phyloP scores from a whole-genome alignment of 1,140 invertebrate genomes.

The Lucilia sericata region DNA sequence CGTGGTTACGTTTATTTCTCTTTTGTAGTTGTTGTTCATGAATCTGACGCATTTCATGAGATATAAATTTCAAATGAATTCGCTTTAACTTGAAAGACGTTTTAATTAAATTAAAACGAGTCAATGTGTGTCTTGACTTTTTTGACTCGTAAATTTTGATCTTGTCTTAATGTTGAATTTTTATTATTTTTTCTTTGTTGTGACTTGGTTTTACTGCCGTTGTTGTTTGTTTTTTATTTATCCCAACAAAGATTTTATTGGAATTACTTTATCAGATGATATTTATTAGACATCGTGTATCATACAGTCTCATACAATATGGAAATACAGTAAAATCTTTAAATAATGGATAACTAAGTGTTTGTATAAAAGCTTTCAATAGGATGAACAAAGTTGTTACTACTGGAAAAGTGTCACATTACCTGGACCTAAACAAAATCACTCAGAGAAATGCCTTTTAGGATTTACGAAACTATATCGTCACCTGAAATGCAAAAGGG shows the following conservation, averaged over 20 bases:
- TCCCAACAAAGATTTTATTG: background rate
- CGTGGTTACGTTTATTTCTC: background rate
- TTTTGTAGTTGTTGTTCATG: background rate
- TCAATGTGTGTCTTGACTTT: background rate
- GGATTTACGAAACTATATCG: no score
- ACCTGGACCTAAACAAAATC: no score
- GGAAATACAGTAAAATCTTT: no score
- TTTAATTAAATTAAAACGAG: conserved; percentile 60
- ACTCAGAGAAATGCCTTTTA: no score
- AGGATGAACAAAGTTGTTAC: no score
- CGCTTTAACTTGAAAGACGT: conserved; percentile 54
- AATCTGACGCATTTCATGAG: conserved; percentile 41
- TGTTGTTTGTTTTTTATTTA: background rate
- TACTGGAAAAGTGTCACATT: no score
- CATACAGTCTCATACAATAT: background rate
- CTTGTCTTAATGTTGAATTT: conserved; percentile 14
- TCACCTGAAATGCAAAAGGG: no score
- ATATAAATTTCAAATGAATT: conserved; percentile 51
- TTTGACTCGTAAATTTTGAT: conserved; percentile 38
- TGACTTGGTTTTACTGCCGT: background rate
- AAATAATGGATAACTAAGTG: no score
- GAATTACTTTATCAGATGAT: conserved; percentile 13
- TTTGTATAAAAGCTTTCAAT: no score
- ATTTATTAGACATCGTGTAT: background rate
- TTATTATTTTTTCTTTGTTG: background rate